These are phyloP conservation scores for Crematogaster levior DNA, from an alignment of 2,888 invertebrate genomes.

Conservation along the genomic window DNA sequence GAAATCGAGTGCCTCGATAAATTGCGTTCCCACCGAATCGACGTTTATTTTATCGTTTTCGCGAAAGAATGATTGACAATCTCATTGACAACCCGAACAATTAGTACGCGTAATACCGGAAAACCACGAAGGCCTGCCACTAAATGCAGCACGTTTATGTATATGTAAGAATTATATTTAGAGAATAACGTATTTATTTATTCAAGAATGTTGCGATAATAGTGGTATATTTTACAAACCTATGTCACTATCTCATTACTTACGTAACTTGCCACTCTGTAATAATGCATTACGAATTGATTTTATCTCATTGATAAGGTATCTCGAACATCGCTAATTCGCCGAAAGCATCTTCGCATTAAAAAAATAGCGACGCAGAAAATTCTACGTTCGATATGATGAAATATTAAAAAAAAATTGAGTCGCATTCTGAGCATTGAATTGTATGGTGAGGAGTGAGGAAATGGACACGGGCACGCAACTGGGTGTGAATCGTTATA, in stretches of 20 bases:
- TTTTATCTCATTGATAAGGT: neutral
- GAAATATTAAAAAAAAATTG: neutral
- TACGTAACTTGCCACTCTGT: neutral
- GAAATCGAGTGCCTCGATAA: neutral
- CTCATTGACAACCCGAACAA: neutral
- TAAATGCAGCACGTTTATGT: constrained; percentile 39
- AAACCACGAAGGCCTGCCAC: constrained; percentile 28
- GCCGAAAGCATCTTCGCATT: neutral
- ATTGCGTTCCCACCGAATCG: neutral
- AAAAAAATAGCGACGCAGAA: neutral
- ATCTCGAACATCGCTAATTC: neutral
- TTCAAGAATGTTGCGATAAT: constrained; percentile 6
- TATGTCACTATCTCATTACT: constrained; percentile 8
- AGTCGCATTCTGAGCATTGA: neutral
- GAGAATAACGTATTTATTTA: constrained; percentile 9
- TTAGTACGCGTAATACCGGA: constrained; percentile 5
- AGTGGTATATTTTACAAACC: neutral
- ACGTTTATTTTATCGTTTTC: neutral
- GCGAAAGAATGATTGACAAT: constrained; percentile 6
- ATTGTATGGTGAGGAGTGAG: neutral
- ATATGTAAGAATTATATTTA: neutral
- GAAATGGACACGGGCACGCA: neutral
- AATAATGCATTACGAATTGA: neutral
- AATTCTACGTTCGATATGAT: neutral
- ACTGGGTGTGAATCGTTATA: neutral